phyloP scores from a whole-genome alignment of 2,888 invertebrate species.

The Amiota communis region DNA sequence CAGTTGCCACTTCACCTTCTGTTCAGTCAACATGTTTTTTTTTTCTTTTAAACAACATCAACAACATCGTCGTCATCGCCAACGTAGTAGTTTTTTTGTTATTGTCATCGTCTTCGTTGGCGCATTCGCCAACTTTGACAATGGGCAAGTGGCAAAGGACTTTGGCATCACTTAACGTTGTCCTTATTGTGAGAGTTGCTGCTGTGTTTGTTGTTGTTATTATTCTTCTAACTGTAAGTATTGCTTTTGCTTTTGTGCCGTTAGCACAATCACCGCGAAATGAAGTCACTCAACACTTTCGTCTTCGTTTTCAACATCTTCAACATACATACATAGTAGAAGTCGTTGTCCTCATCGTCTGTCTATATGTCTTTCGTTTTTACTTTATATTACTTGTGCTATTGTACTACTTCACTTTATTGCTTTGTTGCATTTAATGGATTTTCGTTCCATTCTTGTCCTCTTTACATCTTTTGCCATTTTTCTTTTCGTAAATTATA shows the following conservation, averaged over 20 bases:
- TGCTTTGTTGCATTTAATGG: constrained; percentile 24
- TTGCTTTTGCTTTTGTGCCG: background rate
- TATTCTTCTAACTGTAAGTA: background rate
- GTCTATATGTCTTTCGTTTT: background rate
- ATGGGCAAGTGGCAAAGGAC: no score
- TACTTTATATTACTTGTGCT: background rate
- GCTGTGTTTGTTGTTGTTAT: background rate
- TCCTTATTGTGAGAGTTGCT: constrained; percentile 10
- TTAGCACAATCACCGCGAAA: constrained; percentile 23
- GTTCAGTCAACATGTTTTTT: no score
- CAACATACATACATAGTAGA: background rate
- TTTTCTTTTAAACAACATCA: no score
- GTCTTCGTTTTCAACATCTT: background rate
- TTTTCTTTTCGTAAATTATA: background rate
- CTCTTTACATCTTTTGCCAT: background rate
- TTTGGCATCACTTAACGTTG: background rate
- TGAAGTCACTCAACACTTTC: constrained; percentile 29
- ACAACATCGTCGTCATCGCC: no score
- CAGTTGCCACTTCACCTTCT: no score
- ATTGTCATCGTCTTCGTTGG: no score
- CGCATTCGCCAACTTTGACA: no score
- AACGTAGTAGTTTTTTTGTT: no score
- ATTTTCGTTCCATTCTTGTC: background rate
- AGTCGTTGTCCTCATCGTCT: background rate
- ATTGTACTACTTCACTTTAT: background rate